Evolutionary conservation across 2,113 vertebrate species (phyloP).

Genomic region (Onychostoma macrolepis): DNA sequence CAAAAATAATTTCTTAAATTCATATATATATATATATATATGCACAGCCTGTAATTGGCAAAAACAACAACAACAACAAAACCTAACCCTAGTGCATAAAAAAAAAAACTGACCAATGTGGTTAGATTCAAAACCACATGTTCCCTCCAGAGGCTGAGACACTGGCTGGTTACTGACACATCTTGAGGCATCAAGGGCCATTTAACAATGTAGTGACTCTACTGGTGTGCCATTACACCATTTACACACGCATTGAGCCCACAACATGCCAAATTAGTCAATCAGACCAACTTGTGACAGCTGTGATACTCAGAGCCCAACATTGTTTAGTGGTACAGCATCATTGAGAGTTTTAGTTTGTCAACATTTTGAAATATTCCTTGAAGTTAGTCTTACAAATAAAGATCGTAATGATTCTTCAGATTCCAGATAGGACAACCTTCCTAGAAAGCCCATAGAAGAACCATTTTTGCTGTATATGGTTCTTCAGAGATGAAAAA

Average conservation of each 20-base stretch:
- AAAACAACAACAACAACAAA: background rate
- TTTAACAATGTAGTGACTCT: constrained; percentile 19
- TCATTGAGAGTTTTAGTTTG: background rate
- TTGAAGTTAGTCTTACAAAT: background rate
- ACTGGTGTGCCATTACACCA: constrained; percentile 20
- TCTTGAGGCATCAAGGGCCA: background rate
- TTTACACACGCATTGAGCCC: background rate
- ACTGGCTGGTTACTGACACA: background rate
- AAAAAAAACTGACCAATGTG: constrained; percentile 7
- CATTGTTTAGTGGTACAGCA: background rate
- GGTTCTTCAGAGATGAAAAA: background rate
- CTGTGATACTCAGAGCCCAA: background rate
- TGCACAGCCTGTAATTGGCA: background rate
- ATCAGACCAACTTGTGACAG: background rate
- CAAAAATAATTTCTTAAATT: background rate
- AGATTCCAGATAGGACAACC: background rate
- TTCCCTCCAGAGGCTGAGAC: constrained; percentile 16
- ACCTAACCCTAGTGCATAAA: background rate
- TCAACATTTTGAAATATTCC: background rate
- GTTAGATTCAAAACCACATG: constrained; percentile 33
- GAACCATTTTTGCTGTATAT: background rate
- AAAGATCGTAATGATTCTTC: background rate
- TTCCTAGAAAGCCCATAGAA: background rate
- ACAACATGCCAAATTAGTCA: constrained; percentile 2
- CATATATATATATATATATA: background rate